Base-by-base conservation (phyloP, 2,888 invertebrate genomes). In the Drosophila heteroneura region DNA sequence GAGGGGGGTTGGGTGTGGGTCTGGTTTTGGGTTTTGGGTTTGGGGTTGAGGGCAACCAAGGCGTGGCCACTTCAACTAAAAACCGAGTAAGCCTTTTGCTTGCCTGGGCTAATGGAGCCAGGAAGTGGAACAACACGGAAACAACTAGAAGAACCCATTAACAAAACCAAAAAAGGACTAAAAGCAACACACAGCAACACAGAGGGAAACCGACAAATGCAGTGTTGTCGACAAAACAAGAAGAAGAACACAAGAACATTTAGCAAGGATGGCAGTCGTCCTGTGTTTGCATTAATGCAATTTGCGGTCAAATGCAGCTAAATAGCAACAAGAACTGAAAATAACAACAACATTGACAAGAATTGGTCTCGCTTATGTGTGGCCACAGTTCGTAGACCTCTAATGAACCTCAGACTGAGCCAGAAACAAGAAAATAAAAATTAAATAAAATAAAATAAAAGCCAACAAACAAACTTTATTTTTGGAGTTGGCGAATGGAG, bases 21-120 rank as follows among this genome's bases (percentile, higher is more conserved):
- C 30, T 44, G 19, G 9, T 16, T 16, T 14, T 35, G 9, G 60
- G 62, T 5, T 37, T 28, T 5, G 28, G 28, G 28, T 28, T 47
- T 47, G 28, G 22, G 35, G 39, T 28, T 32, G 12, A 28, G 59
- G 65, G 77, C 52, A 58, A 41, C 41, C 62, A 76, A 81, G 84
- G 89, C 70, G 89, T 90, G 78, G 81, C 87, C 81, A 78, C 91
- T 90, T 86, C 62, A 89, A 76, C 81, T 75, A 70, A 77, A 81
- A 86, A 83, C 77, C 73, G 63, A 63, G 82, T 81, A 83, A 83
- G 88, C 88, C 88, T 82, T 84, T 72, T 72, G 74, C 73, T 74
- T 62, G 72, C 58, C 70, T 57, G 56, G 53, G 78, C 84, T 86
- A 83, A 85, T 89, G 83, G 74, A 85, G 90, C 71, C 73, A 74